phyloP scores from a whole-genome alignment of 2,113 vertebrate species.

The Calidris pygmaea region DNA sequence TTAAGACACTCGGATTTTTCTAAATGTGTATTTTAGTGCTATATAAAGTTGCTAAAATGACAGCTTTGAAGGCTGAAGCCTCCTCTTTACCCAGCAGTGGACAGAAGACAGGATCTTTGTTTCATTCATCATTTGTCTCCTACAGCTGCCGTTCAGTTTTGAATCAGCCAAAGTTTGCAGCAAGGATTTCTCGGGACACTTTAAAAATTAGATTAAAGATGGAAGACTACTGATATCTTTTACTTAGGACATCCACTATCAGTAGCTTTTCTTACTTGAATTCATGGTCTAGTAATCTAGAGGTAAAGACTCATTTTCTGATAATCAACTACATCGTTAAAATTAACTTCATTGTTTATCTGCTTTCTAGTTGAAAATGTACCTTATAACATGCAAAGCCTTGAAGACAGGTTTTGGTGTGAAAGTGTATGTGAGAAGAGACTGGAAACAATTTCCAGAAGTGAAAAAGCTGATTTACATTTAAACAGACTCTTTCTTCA shows the following conservation, averaged over 20 bases:
- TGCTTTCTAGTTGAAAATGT: background rate
- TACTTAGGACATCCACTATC: background rate
- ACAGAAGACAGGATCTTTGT: background rate
- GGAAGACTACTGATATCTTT: background rate
- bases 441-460: slow-evolving; percentile 15
- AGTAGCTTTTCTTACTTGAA: background rate
- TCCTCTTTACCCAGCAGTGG: background rate
- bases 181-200: background rate
- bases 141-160: background rate
- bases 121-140: background rate
- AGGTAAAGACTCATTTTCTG: background rate
- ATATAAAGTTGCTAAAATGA: background rate
- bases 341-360: background rate
- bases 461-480: slow-evolving; percentile 53
- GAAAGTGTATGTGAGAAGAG: slow-evolving; percentile 3
- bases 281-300: background rate
- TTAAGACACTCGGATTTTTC: background rate
- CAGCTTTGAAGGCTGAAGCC: background rate
- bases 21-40: background rate
- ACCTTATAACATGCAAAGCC: background rate
- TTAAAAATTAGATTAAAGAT: background rate
- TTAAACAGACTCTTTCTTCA: slow-evolving; percentile 31
- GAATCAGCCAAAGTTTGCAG: background rate
- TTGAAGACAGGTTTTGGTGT: background rate
- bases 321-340: background rate